Evolutionary conservation across 2,888 invertebrate species (phyloP).

Genomic region (Drosophila kokeensis): DNA sequence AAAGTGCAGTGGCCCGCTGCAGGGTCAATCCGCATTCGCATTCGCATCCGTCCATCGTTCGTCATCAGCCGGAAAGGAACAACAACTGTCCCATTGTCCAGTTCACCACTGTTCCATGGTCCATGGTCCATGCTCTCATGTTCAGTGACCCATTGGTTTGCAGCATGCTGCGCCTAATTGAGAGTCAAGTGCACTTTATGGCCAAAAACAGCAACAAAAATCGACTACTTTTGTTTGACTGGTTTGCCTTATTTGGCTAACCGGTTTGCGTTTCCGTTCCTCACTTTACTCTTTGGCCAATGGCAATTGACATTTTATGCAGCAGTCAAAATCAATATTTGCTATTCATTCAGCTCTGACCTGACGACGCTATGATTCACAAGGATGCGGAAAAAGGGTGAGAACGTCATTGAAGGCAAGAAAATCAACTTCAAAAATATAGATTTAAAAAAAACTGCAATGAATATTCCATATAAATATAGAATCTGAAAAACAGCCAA

Average conservation of each 20-base stretch:
- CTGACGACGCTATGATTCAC: neutral
- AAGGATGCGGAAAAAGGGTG: neutral
- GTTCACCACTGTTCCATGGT: conserved; percentile 16
- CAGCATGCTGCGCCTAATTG: conserved; percentile 65
- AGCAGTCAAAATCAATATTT: conserved; percentile 67
- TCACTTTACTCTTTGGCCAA: conserved; percentile 45
- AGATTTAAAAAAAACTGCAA: neutral
- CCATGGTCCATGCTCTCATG: conserved; percentile 21
- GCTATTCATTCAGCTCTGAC: conserved; percentile 18
- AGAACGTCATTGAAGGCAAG: neutral
- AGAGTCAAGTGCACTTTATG: conserved; percentile 70
- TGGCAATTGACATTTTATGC: conserved; percentile 27
- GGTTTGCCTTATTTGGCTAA: conserved; percentile 33
- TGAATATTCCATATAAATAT: neutral
- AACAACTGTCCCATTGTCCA: conserved; percentile 28
- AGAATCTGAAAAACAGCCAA: neutral
- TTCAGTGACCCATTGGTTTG: conserved; percentile 60
- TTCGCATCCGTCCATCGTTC: conserved; percentile 36
- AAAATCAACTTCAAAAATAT: neutral
- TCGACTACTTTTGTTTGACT: conserved; percentile 26
- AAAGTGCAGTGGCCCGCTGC: conserved; percentile 69
- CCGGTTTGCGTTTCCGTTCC: conserved; percentile 41
- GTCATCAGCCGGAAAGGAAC: conserved; percentile 38
- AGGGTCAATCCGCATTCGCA: conserved; percentile 48
- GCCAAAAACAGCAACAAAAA: conserved; percentile 17